Percentiles rank a stretch among this genome's conserved stretches.
Conservation (phyloP, 1,140 invertebrate genomes). For the Brachionus paranguensis region DNA sequence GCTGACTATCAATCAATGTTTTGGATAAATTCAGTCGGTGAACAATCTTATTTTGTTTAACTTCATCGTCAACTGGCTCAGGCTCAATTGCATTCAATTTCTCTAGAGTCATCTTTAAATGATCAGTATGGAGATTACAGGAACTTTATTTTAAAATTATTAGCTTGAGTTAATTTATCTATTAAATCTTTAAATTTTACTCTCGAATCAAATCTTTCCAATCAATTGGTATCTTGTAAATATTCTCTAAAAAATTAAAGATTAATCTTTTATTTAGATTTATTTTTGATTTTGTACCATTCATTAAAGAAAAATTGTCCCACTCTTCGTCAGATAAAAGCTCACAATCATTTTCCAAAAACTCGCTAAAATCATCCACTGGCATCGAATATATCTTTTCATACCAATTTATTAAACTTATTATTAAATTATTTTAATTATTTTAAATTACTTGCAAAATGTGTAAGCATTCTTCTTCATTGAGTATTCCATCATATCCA, state of each 20-base stretch:
- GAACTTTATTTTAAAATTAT: not conserved
- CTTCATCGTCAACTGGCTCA: not conserved
- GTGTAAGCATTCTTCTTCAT: conserved; percentile 31
- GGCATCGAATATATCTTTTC: conserved; percentile 21
- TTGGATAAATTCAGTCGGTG: not conserved
- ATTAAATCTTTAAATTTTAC: not conserved
- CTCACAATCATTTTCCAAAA: conserved; percentile 34
- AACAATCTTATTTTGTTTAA: not conserved
- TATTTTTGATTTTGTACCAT: not conserved
- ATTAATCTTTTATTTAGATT: not conserved
- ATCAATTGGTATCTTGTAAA: conserved; percentile 21
- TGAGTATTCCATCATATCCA: conserved; percentile 22
- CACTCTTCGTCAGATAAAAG: conserved; percentile 31
- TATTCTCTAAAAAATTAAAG: not conserved
- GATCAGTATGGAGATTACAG: not conserved
- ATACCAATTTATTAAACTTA: not conserved
- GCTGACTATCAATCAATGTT: not conserved
- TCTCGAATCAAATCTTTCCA: conserved; percentile 36
- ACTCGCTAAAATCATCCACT: conserved; percentile 32
- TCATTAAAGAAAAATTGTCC: conserved; percentile 10
- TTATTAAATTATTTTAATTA: not conserved
- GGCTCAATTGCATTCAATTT: not conserved
- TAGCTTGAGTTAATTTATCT: not conserved
- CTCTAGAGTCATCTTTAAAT: not conserved
- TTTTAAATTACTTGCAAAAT: conserved; percentile 3